These are phyloP conservation scores for Trinorchestia longiramus DNA, from an alignment of 1,140 invertebrate species.

Conservation along the genomic window DNA sequence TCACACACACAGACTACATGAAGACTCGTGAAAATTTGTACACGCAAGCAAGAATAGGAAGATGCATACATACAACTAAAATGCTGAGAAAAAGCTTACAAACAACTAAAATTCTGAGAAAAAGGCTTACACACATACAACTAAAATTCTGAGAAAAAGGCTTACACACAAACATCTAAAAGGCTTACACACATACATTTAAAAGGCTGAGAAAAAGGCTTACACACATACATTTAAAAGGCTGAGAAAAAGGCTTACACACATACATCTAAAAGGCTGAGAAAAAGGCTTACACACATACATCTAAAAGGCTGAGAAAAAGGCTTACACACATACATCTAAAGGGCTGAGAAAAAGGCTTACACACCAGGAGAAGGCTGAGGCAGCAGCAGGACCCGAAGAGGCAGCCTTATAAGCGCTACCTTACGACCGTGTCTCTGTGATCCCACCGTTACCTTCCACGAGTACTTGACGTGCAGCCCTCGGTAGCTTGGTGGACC, in stretches of 20 bases:
- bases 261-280: no score
- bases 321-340: neutral
- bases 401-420: slow-evolving; percentile 88
- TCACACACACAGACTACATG: neutral
- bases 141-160: no score
- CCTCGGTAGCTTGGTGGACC: slow-evolving; percentile 94
- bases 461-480: slow-evolving; percentile 93
- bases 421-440: slow-evolving; percentile 85
- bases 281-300: no score
- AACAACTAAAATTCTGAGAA: no score
- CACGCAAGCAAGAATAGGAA: neutral
- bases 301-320: neutral
- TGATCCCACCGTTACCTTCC: slow-evolving; percentile 92
- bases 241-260: no score
- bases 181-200: no score
- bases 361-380: neutral
- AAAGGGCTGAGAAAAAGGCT: neutral
- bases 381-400: slow-evolving; percentile 88
- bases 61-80: no score
- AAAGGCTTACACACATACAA: no score
- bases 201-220: no score
- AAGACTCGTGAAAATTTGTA: neutral
- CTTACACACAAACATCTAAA: no score
- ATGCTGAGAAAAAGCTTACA: no score
- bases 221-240: no score